These are phyloP conservation scores for Triplophysa bombifrons DNA, from an alignment of 2,797 vertebrate species.

Conservation along the genomic window DNA sequence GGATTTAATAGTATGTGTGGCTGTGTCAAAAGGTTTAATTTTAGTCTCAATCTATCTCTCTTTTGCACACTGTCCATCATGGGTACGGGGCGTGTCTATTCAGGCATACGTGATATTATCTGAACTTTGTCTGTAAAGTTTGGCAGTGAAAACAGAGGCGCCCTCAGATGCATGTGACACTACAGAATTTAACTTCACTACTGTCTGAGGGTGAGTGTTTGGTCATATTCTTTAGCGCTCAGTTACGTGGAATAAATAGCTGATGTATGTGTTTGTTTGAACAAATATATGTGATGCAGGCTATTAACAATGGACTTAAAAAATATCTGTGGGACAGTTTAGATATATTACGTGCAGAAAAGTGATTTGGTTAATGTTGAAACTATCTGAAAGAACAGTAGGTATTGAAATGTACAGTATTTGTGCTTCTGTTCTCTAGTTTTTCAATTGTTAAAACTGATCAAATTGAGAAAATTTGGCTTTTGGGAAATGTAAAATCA, in stretches of 20 bases:
- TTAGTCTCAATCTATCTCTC: conserved; percentile 36
- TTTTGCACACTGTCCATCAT: conserved; percentile 11
- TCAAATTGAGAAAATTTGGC: not conserved
- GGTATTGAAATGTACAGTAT: not conserved
- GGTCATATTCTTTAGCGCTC: not conserved
- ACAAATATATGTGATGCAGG: no score
- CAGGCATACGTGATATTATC: conserved; percentile 33
- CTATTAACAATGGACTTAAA: no score
- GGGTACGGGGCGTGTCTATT: conserved; percentile 44
- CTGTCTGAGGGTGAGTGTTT: conserved; percentile 31
- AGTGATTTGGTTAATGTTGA: no score
- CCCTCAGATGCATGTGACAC: conserved; percentile 23
- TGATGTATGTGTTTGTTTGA: no score
- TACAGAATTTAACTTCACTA: not conserved
- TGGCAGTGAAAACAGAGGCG: conserved; percentile 43
- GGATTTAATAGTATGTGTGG: not conserved
- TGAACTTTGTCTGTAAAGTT: conserved; percentile 59
- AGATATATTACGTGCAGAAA: no score
- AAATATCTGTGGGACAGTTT: no score
- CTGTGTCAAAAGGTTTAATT: not conserved
- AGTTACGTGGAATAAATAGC: no score
- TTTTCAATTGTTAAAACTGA: not conserved
- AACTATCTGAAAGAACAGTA: no score
- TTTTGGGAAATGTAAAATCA: not conserved
- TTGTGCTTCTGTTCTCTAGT: not conserved